Evolutionary conservation across 2,113 vertebrate species (phyloP).

Genomic region (Eira barbara): DNA sequence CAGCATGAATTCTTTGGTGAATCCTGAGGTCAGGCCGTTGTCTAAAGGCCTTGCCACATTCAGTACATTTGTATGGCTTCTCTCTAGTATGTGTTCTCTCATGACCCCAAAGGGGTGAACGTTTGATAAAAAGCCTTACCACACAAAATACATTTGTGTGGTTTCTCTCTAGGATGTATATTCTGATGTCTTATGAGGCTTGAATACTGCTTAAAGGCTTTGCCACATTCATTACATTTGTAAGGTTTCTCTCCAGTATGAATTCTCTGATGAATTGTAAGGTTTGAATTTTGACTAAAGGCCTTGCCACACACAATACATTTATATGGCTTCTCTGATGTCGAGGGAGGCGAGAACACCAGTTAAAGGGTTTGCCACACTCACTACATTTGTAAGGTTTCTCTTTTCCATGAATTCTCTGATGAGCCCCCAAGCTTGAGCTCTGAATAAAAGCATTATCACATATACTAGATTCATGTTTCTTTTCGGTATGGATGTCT

Average conservation of each 20-base stretch:
- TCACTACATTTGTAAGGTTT: slow-evolving; percentile 45
- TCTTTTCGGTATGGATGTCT: slow-evolving; percentile 87
- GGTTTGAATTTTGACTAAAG: background rate
- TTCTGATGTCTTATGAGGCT: slow-evolving; percentile 5
- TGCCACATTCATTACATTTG: slow-evolving; percentile 35
- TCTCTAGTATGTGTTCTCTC: background rate
- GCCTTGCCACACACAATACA: background rate
- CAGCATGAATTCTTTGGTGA: background rate
- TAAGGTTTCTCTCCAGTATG: slow-evolving; percentile 38
- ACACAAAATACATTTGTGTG: background rate
- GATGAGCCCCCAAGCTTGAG: background rate
- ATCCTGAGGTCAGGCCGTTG: background rate
- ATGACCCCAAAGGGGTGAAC: background rate
- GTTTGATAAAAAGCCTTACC: background rate
- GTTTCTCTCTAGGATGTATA: slow-evolving; percentile 30
- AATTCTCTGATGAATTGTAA: background rate
- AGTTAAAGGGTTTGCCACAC: slow-evolving; percentile 56
- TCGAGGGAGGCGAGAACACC: slow-evolving; percentile 9
- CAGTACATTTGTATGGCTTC: slow-evolving; percentile 4
- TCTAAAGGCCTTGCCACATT: slow-evolving; percentile 34
- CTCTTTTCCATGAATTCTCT: background rate
- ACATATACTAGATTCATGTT: slow-evolving; percentile 85
- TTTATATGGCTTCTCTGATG: slow-evolving; percentile 42
- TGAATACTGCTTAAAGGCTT: slow-evolving; percentile 30
- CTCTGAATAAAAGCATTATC: slow-evolving; percentile 63